A percentile compares a stretch with the other conserved stretches of the same genome.
Conservation (phyloP, 2,797 vertebrate species). For the Manis javanica region DNA sequence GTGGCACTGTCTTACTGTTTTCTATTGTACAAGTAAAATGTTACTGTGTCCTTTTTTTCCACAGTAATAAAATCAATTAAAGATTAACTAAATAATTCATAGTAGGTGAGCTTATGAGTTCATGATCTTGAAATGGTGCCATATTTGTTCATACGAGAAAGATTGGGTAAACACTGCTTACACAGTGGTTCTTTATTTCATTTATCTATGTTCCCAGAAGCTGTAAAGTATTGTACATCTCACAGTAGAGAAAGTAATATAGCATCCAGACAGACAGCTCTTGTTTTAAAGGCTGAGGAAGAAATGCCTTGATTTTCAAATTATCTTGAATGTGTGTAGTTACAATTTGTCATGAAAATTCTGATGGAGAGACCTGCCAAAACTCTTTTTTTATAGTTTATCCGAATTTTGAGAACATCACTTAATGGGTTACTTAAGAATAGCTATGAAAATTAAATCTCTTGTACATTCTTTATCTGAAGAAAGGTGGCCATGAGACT, state of each 20-base stretch:
- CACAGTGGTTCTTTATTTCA: neutral
- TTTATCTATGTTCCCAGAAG: conserved; percentile 28
- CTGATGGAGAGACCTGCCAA: neutral
- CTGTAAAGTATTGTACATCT: neutral
- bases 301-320: neutral
- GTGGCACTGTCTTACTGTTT: neutral
- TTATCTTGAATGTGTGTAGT: neutral
- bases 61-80: conserved; percentile 67
- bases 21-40: conserved; percentile 61
- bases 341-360: neutral
- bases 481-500: conserved; percentile 5
- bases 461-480: neutral
- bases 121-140: conserved; percentile 45
- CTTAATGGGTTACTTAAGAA: conserved; percentile 4
- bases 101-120: conserved; percentile 55
- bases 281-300: conserved; percentile 10
- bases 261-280: neutral
- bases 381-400: conserved; percentile 25
- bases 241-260: neutral
- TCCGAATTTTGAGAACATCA: neutral
- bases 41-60: conserved; percentile 64
- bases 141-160: conserved; percentile 64
- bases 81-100: conserved; percentile 73
- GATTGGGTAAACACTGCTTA: conserved; percentile 26
- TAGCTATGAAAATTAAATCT: conserved; percentile 29